Evolutionary conservation across 2,888 invertebrate species (phyloP), one percentile per base, ranked within the genome.

Genomic region (Cryptus viduatorius): DNA sequence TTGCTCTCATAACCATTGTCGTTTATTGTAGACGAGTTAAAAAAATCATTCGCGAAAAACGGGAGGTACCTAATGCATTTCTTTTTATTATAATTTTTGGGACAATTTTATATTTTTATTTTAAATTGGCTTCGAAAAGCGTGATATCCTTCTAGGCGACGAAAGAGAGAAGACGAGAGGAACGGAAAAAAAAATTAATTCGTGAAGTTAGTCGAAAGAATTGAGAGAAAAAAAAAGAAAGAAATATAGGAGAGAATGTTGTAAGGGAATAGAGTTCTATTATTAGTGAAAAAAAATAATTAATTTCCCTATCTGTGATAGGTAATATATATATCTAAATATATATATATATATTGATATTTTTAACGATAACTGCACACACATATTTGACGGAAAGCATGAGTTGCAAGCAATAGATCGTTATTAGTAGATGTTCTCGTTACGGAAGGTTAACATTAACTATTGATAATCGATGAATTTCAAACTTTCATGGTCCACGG

Each of bases 291-390:
- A 79, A 53, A 24, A 59, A 61, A 59, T 64, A 79, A 65, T 79
- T 83, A n/a, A 76, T 83, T 83, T 76, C 44, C 83, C 83, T 83
- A 83, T 83, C 83, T 83, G 83, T 83, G 83, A 83, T 83, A 83
- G 83, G 83, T 59, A 53, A 61, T 75, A 69, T 44, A 80, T 68
- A 68, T 61, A 73, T 14, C 50, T 72, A 50, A 37, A 67, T 46
- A 68, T 77, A 69, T 69, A 69, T 48, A 61, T 24, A 72, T 53
- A 78, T 78, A 82, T 65, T 61, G 31, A 78, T 79, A 83, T 83
- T 79, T 83, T 79, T 65, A 83, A 76, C 65, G 44, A 69, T 78
- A 78, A 79, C 69, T 65, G 69, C 69, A 79, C 79, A 19, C 16
- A 65, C 67, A 79, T 75, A 76, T 76, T 77, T 48, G 76, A 76